Percentiles rank a stretch among this genome's conserved stretches.
Evolutionary conservation across 2,797 vertebrate species (phyloP).

Genomic region (Euphonia xanthogaster): DNA sequence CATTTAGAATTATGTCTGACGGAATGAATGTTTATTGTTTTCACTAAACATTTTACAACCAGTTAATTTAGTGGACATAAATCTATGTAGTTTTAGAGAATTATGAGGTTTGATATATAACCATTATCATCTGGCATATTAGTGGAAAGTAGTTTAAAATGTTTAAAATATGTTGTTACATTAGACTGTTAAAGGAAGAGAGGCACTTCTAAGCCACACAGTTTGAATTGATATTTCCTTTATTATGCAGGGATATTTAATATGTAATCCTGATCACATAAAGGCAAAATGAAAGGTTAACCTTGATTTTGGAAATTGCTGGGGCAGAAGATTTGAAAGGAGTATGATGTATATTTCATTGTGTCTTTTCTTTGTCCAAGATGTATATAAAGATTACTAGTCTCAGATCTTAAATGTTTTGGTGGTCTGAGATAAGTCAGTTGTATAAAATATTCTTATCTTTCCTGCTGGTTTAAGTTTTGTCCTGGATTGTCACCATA

Average conservation of each 20-base stretch:
- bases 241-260: background rate
- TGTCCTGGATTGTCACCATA: background rate
- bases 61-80: background rate
- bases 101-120: background rate
- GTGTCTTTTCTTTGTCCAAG: background rate
- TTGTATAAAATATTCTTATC: background rate
- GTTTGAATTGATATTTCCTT: background rate
- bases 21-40: background rate
- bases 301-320: background rate
- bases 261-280: background rate
- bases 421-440: background rate
- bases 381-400: background rate
- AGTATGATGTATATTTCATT: background rate
- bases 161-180: background rate
- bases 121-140: background rate
- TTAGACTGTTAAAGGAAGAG: background rate
- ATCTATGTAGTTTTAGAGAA: background rate
- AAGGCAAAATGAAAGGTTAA: background rate
- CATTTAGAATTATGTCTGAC: background rate
- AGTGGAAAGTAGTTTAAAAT: background rate
- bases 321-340: background rate
- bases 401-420: background rate
- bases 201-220: background rate
- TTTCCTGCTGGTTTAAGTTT: background rate
- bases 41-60: background rate